Percentiles rank a stretch among this genome's conserved stretches.
These are phyloP conservation scores for Watsonalla binaria DNA, from an alignment of 2,888 invertebrate genomes.

Conservation along the genomic window DNA sequence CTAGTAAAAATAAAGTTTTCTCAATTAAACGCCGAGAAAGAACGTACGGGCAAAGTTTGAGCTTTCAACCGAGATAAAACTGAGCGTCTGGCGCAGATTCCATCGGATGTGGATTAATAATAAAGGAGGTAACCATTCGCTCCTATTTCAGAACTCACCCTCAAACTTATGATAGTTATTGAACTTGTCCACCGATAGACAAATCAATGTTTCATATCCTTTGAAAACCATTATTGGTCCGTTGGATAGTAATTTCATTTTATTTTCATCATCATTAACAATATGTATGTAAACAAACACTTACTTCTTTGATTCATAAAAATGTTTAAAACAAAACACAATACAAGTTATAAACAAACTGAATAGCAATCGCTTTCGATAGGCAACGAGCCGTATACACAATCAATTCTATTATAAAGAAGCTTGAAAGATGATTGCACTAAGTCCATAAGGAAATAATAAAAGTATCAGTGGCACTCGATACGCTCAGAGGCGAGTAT, in stretches of 20 bases:
- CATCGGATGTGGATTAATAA: constrained; percentile 60
- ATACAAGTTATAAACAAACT: too few species aligned
- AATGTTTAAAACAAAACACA: too few species aligned
- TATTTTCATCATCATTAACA: too few species aligned
- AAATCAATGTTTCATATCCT: not conserved
- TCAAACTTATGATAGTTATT: constrained; percentile 13
- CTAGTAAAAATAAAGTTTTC: constrained; percentile 56
- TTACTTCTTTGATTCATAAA: too few species aligned
- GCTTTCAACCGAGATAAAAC: constrained; percentile 62
- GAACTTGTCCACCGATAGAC: not conserved
- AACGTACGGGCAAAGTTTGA: constrained; percentile 59
- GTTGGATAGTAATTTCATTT: too few species aligned
- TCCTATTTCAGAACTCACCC: constrained; percentile 28
- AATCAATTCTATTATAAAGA: constrained; percentile 39
- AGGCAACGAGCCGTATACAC: constrained; percentile 24
- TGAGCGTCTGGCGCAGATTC: constrained; percentile 52
- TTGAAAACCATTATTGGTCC: too few species aligned
- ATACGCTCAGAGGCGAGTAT: constrained; percentile 41
- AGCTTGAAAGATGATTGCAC: constrained; percentile 42
- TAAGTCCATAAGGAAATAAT: constrained; percentile 58
- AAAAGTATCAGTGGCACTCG: constrained; percentile 59
- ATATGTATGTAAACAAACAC: too few species aligned
- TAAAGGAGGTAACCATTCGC: constrained; percentile 41
- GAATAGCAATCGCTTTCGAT: not conserved
- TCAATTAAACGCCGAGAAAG: constrained; percentile 61